phyloP scores from a whole-genome alignment of 1,140 invertebrate species.

The Ctenoplectra terminalis region DNA sequence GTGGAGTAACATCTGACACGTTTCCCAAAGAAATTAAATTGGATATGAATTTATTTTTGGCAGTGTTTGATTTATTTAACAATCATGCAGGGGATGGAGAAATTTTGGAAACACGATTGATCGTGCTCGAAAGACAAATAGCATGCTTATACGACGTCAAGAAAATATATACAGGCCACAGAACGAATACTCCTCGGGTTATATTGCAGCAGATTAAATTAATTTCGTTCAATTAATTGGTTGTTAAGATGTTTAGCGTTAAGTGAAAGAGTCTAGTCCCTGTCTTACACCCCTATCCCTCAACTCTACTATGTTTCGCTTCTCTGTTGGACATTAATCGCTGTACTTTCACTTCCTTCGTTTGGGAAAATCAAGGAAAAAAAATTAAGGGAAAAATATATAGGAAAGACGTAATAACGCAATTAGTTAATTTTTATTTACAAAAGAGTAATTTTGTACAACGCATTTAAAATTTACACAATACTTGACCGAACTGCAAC shows the following conservation, averaged over 20 bases:
- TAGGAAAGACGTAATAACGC: too few relatives aligned
- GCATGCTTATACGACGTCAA: neutral
- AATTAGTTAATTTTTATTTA: slow-evolving; percentile 14
- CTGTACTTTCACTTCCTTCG: neutral
- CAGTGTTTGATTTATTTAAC: neutral
- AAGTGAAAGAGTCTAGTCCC: slow-evolving; percentile 72
- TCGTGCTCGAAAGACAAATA: neutral
- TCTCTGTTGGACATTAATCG: neutral
- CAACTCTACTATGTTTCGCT: neutral
- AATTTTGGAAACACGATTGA: neutral
- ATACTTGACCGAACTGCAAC: slow-evolving; percentile 12
- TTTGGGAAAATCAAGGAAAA: fast-evolving
- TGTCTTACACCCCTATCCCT: slow-evolving; percentile 37
- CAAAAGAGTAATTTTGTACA: slow-evolving; percentile 1
- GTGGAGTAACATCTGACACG: neutral
- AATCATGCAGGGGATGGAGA: fast-evolving
- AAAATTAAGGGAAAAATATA: too few relatives aligned
- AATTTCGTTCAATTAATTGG: slow-evolving; percentile 77
- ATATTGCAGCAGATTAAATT: slow-evolving; percentile 77
- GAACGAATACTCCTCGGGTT: slow-evolving; percentile 68
- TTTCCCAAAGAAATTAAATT: neutral
- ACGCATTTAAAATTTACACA: neutral
- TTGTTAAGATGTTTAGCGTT: slow-evolving; percentile 77
- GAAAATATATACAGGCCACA: slow-evolving; percentile 34
- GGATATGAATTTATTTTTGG: neutral